These are phyloP conservation scores for Drosophila insularis DNA, from an alignment of 1,140 invertebrate genomes.

Conservation along the genomic window DNA sequence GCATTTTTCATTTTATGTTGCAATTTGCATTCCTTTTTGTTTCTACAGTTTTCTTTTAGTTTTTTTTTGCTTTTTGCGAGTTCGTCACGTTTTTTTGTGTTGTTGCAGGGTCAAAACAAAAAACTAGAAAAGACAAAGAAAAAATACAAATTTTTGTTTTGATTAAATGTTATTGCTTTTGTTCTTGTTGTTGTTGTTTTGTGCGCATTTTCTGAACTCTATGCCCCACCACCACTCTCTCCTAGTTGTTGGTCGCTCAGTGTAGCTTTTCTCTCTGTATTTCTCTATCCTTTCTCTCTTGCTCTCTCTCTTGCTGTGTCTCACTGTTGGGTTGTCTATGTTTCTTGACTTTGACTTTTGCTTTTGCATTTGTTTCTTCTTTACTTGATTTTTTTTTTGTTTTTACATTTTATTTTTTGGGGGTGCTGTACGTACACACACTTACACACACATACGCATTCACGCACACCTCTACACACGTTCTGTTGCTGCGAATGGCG, in stretches of 20 bases:
- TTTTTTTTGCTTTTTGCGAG: neutral
- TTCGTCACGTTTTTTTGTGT: conserved; percentile 8
- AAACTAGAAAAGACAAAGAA: neutral
- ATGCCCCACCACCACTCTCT: neutral
- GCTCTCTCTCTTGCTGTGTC: conserved; percentile 1
- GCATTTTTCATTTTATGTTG: conserved; percentile 9
- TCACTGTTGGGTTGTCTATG: conserved; percentile 3
- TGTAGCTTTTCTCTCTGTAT: conserved; percentile 6
- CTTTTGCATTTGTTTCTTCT: conserved; percentile 52
- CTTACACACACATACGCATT: neutral
- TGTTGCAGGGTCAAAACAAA: conserved; percentile 9
- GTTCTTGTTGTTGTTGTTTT: conserved; percentile 3
- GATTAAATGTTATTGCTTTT: conserved; percentile 19
- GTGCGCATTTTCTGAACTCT: conserved; percentile 4
- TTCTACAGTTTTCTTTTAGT: neutral
- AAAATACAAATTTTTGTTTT: neutral
- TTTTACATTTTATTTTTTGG: conserved; percentile 45
- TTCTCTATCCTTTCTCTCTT: conserved; percentile 1
- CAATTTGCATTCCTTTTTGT: conserved; percentile 6
- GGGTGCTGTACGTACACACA: conserved; percentile 56
- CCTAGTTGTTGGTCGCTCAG: neutral
- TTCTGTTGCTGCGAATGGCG: conserved; percentile 25
- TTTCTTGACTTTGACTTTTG: conserved; percentile 43
- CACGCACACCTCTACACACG: conserved; percentile 22
- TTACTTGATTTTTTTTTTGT: conserved; percentile 36